Conservation (phyloP, 2,888 invertebrate species). For the Mesorhabditis sp. region DNA sequence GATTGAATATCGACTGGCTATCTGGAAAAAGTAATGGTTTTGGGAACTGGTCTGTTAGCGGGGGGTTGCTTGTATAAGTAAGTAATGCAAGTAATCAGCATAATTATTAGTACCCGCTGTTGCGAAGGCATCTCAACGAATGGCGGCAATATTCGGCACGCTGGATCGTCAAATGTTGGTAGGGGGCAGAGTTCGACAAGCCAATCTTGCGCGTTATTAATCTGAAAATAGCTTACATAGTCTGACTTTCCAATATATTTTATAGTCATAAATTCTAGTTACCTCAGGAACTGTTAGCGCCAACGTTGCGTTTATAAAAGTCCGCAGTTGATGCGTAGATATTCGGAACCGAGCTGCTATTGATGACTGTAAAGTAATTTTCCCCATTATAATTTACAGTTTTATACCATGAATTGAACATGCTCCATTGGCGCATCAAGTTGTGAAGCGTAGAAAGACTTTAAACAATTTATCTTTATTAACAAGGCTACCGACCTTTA, state of each 20-base stretch:
- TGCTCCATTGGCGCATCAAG: too few species aligned
- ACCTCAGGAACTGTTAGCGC: not conserved
- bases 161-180: not conserved
- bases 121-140: slow-evolving; percentile 1
- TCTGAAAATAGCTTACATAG: too few species aligned
- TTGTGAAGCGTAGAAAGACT: too few species aligned
- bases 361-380: too few species aligned
- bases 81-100: too few species aligned
- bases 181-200: not conserved
- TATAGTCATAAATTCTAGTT: not conserved
- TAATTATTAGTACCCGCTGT: not conserved
- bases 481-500: too few species aligned
- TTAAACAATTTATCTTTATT: too few species aligned
- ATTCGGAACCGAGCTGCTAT: not conserved
- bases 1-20: not conserved
- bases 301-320: not conserved
- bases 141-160: not conserved
- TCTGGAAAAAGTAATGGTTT: not conserved
- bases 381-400: too few species aligned
- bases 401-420: too few species aligned
- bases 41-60: too few species aligned
- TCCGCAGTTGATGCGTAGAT: not conserved
- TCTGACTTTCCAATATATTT: too few species aligned
- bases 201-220: not conserved
- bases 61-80: too few species aligned